These are phyloP conservation scores for Spongilla lacustris DNA, from an alignment of 37 sponge, comb jelly and placozoan species.

Conservation along the genomic window DNA sequence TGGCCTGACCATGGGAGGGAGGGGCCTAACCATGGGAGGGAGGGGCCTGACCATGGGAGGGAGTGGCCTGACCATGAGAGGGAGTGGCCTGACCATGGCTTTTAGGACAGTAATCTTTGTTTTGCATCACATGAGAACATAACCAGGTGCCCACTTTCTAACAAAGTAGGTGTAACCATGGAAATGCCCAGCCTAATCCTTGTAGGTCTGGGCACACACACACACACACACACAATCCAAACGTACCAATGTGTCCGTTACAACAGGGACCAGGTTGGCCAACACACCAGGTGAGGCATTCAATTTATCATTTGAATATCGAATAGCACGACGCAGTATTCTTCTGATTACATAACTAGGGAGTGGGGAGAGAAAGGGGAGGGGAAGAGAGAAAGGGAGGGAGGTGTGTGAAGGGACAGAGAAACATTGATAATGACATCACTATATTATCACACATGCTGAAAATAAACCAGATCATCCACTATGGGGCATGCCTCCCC, in stretches of 20 bases:
- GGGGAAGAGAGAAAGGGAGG: no score
- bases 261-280: slow-evolving; percentile 73
- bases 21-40: no score
- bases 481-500: no score
- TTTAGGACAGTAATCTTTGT: neutral
- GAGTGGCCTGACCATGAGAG: no score
- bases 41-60: no score
- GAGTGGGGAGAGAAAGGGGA: slow-evolving; percentile 4
- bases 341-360: slow-evolving; percentile 78
- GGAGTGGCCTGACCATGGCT: no score
- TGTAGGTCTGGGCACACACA: no score
- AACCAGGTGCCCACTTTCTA: no score
- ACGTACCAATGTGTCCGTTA: slow-evolving; percentile 75
- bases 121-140: neutral
- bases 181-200: neutral
- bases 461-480: no score
- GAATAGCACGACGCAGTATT: slow-evolving; percentile 75
- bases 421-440: neutral
- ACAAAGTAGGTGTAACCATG: neutral
- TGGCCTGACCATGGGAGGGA: no score
- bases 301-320: slow-evolving; percentile 77
- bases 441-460: no score
- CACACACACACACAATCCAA: neutral
- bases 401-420: neutral
- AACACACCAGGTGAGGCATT: slow-evolving; percentile 68